These are phyloP conservation scores for Pasiphila rectangulata DNA, from an alignment of 2,888 invertebrate genomes.

Conservation along the genomic window DNA sequence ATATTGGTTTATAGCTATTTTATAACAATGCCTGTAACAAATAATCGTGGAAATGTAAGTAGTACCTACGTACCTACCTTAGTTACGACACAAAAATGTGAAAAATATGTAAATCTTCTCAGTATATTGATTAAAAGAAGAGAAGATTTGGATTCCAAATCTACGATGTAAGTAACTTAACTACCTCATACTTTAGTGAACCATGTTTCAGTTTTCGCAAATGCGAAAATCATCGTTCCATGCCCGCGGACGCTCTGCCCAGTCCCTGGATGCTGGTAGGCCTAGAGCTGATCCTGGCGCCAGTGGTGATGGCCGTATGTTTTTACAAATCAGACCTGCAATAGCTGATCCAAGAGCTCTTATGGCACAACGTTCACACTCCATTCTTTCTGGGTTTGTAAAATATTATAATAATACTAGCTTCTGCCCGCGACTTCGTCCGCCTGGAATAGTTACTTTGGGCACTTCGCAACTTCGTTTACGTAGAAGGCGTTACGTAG, in stretches of 20 bases:
- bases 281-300: constrained; percentile 52
- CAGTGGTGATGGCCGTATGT: constrained; percentile 64
- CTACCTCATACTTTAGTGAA: neutral
- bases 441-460: too few species aligned
- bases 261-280: constrained; percentile 65
- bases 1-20: constrained; percentile 36
- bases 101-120: neutral
- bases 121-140: too few species aligned
- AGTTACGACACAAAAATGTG: neutral
- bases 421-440: too few species aligned
- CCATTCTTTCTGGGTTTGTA: constrained; percentile 67
- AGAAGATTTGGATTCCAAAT: too few species aligned
- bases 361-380: constrained; percentile 71
- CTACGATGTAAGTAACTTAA: too few species aligned
- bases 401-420: too few species aligned
- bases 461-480: too few species aligned
- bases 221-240: constrained; percentile 73
- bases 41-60: constrained; percentile 75
- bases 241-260: constrained; percentile 72
- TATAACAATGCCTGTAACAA: constrained; percentile 68
- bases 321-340: constrained; percentile 74
- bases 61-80: neutral
- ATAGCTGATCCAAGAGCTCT: constrained; percentile 62
- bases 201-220: constrained; percentile 48
- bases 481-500: too few species aligned